phyloP scores from a whole-genome alignment of 2,888 invertebrate genomes.

The Drosophila kuntzei region DNA sequence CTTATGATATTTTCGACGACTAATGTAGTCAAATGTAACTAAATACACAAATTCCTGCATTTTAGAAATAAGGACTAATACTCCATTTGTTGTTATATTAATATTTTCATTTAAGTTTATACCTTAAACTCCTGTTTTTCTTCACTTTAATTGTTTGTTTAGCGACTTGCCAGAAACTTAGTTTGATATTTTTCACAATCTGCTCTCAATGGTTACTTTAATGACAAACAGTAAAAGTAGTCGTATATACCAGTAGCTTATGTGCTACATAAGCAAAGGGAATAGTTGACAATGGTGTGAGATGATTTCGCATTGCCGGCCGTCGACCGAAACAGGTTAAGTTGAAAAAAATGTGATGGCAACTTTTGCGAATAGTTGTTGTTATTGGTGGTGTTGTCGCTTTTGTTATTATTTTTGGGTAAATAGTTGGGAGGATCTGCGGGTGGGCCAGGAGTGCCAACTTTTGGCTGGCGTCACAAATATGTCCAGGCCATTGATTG shows the following conservation, averaged over 20 bases:
- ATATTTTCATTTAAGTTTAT: too few relatives aligned
- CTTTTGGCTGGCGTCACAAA: slow-evolving; percentile 54
- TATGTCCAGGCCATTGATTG: slow-evolving; percentile 62
- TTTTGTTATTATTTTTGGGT: slow-evolving; percentile 21
- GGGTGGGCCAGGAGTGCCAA: slow-evolving; percentile 18
- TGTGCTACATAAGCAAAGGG: not conserved
- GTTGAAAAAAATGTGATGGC: slow-evolving; percentile 28
- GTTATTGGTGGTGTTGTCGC: slow-evolving; percentile 16
- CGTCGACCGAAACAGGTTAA: slow-evolving; percentile 25
- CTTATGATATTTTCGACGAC: too few relatives aligned
- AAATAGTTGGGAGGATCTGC: slow-evolving; percentile 36
- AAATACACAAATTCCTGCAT: too few relatives aligned
- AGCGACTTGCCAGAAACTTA: too few relatives aligned
- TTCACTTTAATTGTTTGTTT: too few relatives aligned
- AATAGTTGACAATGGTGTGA: slow-evolving; percentile 23
- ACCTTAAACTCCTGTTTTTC: too few relatives aligned
- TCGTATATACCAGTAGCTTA: slow-evolving; percentile 18
- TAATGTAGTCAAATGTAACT: too few relatives aligned
- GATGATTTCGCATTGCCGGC: slow-evolving; percentile 11
- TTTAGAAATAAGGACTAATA: too few relatives aligned
- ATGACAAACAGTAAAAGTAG: not conserved
- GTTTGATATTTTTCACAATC: too few relatives aligned
- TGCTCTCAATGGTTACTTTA: not conserved
- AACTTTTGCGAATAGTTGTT: slow-evolving; percentile 33
- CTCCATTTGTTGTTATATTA: too few relatives aligned